These are phyloP conservation scores for Chrysolina haemoptera DNA, from an alignment of 2,888 invertebrate genomes.

Conservation along the genomic window DNA sequence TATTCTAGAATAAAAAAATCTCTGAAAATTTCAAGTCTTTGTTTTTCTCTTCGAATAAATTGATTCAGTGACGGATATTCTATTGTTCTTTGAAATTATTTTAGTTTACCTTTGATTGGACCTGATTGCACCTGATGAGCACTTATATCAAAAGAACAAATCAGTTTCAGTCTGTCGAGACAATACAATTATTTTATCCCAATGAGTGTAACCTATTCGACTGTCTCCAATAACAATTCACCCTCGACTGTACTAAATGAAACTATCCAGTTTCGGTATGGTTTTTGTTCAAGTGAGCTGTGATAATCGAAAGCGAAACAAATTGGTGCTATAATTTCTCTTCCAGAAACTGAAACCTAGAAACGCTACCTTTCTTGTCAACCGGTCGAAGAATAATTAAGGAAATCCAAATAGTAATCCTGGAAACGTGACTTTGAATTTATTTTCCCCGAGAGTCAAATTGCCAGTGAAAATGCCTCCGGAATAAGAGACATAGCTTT, in stretches of 20 bases:
- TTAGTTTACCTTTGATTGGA: too few relatives aligned
- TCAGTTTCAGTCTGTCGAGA: too few relatives aligned
- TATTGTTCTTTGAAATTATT: too few relatives aligned
- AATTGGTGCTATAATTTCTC: slow-evolving; percentile 6
- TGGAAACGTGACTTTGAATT: slow-evolving; percentile 14
- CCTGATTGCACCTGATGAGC: too few relatives aligned
- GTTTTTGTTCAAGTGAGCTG: not conserved
- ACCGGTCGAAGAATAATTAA: slow-evolving; percentile 18
- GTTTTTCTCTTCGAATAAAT: too few relatives aligned
- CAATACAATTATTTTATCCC: too few relatives aligned
- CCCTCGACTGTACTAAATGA: not conserved
- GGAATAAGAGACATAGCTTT: not conserved
- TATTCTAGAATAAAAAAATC: too few relatives aligned
- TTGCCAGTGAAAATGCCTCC: slow-evolving; percentile 9
- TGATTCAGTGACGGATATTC: too few relatives aligned
- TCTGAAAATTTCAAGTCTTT: too few relatives aligned
- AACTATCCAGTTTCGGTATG: not conserved
- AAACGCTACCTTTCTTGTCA: slow-evolving; percentile 10
- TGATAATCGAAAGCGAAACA: slow-evolving; percentile 9
- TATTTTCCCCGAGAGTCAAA: not conserved
- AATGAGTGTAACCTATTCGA: too few relatives aligned
- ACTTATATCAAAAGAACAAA: too few relatives aligned
- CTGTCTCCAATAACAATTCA: not conserved
- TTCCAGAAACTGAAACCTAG: slow-evolving; percentile 1
- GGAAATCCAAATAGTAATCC: slow-evolving; percentile 13